Evolutionary conservation across 2,888 invertebrate species (phyloP).

Genomic region (Zeuzera pyrina): DNA sequence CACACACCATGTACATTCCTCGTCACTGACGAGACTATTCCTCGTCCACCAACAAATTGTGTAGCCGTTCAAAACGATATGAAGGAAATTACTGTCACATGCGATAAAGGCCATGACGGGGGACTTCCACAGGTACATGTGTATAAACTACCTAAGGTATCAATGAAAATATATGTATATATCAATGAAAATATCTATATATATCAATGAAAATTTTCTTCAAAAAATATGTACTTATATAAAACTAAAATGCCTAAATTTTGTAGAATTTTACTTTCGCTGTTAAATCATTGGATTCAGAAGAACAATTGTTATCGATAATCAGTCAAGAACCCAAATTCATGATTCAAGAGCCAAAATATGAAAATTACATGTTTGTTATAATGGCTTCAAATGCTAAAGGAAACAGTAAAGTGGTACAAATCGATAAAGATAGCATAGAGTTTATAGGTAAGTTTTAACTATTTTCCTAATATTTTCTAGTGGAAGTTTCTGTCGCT

Average conservation of each 20-base stretch:
- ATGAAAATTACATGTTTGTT: conserved; percentile 43
- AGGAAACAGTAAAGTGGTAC: conserved; percentile 49
- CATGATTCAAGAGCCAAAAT: conserved; percentile 43
- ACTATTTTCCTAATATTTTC: too few species aligned
- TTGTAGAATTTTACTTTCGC: conserved; percentile 58
- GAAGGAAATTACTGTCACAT: conserved; percentile 39
- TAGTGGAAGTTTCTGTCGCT: too few species aligned
- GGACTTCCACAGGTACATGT: conserved; percentile 48
- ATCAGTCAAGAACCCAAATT: conserved; percentile 49
- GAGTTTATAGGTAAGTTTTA: too few species aligned
- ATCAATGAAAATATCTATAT: neutral
- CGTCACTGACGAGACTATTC: conserved; percentile 52
- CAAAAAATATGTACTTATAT: neutral
- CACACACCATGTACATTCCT: conserved; percentile 44
- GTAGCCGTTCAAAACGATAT: conserved; percentile 29
- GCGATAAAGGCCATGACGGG: conserved; percentile 52
- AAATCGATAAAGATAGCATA: conserved; percentile 41
- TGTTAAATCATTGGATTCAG: conserved; percentile 32
- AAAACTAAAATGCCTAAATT: conserved; percentile 1
- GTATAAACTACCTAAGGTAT: neutral
- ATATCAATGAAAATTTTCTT: neutral
- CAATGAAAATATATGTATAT: neutral
- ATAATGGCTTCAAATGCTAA: conserved; percentile 54
- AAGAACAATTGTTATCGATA: conserved; percentile 44
- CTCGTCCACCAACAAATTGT: conserved; percentile 45